Percentiles rank a stretch among this genome's conserved stretches.
phyloP scores from a whole-genome alignment of 1,140 invertebrate species.

The Drosophila simulans region DNA sequence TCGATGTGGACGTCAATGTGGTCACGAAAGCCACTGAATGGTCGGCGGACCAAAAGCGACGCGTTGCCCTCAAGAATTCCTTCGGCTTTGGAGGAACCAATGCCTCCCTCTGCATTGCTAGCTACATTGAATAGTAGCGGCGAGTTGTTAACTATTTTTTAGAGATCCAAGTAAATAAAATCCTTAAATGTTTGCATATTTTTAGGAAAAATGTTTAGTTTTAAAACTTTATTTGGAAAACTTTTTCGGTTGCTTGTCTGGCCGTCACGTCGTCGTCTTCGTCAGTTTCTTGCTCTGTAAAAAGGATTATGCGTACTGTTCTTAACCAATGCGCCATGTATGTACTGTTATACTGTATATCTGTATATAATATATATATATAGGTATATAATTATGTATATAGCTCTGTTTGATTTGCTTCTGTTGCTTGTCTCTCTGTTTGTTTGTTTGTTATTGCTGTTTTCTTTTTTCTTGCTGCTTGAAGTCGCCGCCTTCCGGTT shows the following conservation, averaged over 20 bases:
- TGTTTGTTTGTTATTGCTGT: slow-evolving; percentile 42
- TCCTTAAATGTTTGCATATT: slow-evolving; percentile 45
- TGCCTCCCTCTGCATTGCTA: slow-evolving; percentile 92
- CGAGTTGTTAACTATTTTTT: slow-evolving; percentile 30
- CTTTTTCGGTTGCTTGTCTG: slow-evolving; percentile 67
- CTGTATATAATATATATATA: slow-evolving; percentile 69
- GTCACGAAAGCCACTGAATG: slow-evolving; percentile 56
- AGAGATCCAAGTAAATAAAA: slow-evolving; percentile 56
- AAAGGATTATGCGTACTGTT: slow-evolving; percentile 67
- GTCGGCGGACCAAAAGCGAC: slow-evolving; percentile 62
- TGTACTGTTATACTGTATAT: slow-evolving; percentile 72
- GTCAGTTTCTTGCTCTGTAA: slow-evolving; percentile 61
- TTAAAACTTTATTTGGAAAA: slow-evolving; percentile 84
- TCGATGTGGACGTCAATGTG: slow-evolving; percentile 86
- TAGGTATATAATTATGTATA: slow-evolving; percentile 77
- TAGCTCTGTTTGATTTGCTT: slow-evolving; percentile 82
- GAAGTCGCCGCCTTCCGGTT: slow-evolving; percentile 7
- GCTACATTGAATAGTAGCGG: slow-evolving; percentile 32
- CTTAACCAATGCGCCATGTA: slow-evolving; percentile 53
- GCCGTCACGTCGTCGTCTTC: slow-evolving; percentile 32
- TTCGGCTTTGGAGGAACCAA: slow-evolving; percentile 99
- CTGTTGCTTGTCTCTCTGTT: slow-evolving; percentile 71
- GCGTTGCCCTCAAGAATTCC: slow-evolving; percentile 97
- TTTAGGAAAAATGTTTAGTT: slow-evolving; percentile 81
- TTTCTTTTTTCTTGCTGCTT: slow-evolving; percentile 4